Percentiles rank a stretch among this genome's conserved stretches.
phyloP scores from a whole-genome alignment of 1,140 invertebrate species.

The Drosophila rhopaloa region DNA sequence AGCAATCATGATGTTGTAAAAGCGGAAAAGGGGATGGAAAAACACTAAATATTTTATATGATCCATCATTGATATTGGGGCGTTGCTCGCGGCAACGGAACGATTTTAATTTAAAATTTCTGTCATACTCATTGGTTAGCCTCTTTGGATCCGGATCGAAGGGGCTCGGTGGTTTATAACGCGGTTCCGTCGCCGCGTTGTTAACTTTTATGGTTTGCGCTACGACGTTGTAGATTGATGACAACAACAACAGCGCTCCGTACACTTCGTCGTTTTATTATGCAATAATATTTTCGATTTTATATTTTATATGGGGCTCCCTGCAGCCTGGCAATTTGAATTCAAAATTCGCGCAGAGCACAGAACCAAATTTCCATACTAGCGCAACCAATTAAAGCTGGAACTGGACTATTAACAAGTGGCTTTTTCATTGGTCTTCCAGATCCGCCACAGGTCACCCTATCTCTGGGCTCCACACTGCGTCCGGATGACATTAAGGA shows the following conservation, averaged over 20 bases:
- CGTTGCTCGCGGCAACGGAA: conserved; percentile 25
- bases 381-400: conserved; percentile 62
- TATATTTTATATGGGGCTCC: conserved; percentile 60
- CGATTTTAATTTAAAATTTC: conserved; percentile 79
- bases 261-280: conserved; percentile 66
- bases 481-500: conserved; percentile 95
- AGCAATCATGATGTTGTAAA: conserved; percentile 72
- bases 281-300: conserved; percentile 81
- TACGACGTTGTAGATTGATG: conserved; percentile 37
- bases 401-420: conserved; percentile 48
- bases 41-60: conserved; percentile 79
- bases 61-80: conserved; percentile 75
- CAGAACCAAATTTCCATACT: conserved; percentile 56
- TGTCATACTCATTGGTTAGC: conserved; percentile 67
- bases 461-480: conserved; percentile 93
- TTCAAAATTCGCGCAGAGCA: conserved; percentile 12
- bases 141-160: conserved; percentile 5
- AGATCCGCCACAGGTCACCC: conserved; percentile 94
- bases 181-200: conserved; percentile 61
- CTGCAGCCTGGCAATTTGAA: conserved; percentile 44
- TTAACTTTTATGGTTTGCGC: conserved; percentile 72
- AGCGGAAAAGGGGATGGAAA: conserved; percentile 52
- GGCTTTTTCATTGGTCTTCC: conserved; percentile 72
- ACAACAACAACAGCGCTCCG: conserved; percentile 19
- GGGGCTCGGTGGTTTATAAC: conserved; percentile 57